Conservation (phyloP, 92 coral and sea anemone genomes). For the Bergia sp. region DNA sequence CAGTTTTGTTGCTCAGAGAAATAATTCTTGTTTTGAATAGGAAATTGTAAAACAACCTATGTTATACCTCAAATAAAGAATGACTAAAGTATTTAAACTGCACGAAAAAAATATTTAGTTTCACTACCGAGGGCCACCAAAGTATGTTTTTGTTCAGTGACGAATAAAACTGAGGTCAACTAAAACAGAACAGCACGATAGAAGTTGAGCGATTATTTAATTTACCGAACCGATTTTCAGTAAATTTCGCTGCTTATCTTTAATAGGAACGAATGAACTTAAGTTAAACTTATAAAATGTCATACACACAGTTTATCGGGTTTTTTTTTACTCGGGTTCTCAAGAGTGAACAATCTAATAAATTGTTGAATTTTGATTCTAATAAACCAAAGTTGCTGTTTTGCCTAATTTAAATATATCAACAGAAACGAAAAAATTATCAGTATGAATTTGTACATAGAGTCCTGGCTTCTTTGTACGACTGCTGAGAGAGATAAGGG, state of each 20-base stretch:
- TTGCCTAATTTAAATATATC: neutral
- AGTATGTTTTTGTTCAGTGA: conserved; percentile 6
- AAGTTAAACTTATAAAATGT: neutral
- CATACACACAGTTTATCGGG: neutral
- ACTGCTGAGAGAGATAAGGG: neutral
- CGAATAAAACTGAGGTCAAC: neutral
- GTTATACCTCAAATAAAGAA: conserved; percentile 3
- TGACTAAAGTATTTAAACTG: neutral
- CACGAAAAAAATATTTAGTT: conserved; percentile 16
- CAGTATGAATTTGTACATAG: neutral
- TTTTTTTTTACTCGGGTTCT: neutral
- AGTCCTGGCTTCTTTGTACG: neutral
- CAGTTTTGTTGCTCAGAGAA: neutral
- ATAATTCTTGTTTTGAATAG: neutral
- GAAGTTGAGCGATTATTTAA: conserved; percentile 17
- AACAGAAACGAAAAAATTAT: neutral
- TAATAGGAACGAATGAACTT: neutral
- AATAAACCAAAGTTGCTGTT: neutral
- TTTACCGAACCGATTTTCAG: neutral
- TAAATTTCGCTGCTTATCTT: neutral
- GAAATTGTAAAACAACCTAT: conserved; percentile 14
- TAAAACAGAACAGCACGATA: conserved; percentile 26
- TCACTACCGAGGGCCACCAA: conserved; percentile 2
- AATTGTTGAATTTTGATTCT: neutral
- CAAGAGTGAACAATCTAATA: neutral